phyloP scores from a whole-genome alignment of 2,113 vertebrate genomes.

The Orientallactaga bullata region DNA sequence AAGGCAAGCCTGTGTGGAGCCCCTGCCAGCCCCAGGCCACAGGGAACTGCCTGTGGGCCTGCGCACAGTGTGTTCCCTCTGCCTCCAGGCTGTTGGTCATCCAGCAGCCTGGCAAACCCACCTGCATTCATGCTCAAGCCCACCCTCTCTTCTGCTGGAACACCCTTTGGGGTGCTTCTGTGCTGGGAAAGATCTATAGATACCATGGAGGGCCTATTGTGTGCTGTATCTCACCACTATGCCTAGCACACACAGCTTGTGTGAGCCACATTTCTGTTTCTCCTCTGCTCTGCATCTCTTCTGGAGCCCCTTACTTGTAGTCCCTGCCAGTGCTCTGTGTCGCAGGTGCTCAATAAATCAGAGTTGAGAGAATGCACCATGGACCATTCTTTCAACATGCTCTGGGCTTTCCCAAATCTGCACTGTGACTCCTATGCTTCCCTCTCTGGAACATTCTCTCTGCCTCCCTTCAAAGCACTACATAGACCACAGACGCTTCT shows the following conservation, averaged over 20 bases:
- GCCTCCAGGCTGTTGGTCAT: neutral
- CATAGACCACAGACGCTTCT: neutral
- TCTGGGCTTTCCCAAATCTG: neutral
- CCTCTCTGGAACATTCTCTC: neutral
- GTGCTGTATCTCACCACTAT: rapidly evolving
- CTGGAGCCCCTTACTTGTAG: neutral
- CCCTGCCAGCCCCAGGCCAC: neutral
- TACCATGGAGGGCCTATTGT: neutral
- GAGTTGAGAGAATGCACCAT: neutral
- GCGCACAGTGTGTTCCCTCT: neutral
- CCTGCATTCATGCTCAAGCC: neutral
- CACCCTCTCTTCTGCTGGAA: neutral
- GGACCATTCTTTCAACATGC: neutral
- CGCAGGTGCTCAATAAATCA: neutral
- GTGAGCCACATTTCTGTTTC: neutral
- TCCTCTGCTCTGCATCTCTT: neutral
- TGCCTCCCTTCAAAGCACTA: no score
- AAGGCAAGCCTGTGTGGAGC: neutral
- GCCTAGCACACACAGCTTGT: neutral
- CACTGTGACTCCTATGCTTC: neutral
- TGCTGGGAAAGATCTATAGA: neutral
- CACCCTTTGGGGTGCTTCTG: neutral
- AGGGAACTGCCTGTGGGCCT: neutral
- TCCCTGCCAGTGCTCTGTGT: neutral
- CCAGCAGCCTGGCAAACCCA: neutral